Percentiles rank a stretch among this genome's conserved stretches.
Evolutionary conservation across 2,888 invertebrate species (phyloP).

Genomic region (Drosophila recens): DNA sequence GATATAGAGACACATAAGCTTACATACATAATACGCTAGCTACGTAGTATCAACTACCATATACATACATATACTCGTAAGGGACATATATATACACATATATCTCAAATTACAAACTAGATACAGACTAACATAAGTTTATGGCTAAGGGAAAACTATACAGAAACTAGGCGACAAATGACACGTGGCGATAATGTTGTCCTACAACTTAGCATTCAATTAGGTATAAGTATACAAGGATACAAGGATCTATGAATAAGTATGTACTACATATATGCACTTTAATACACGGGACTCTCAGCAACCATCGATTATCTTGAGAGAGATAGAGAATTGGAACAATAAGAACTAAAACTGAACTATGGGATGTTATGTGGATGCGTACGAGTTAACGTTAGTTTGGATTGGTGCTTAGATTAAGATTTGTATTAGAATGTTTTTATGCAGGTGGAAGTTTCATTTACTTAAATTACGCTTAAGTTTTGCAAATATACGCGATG

Average conservation of each 20-base stretch:
- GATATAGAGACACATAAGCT: constrained; percentile 68
- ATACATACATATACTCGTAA: constrained; percentile 37
- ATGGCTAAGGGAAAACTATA: constrained; percentile 59
- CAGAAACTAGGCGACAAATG: constrained; percentile 61
- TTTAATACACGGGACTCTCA: constrained; percentile 53
- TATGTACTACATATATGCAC: constrained; percentile 59
- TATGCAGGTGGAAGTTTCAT: constrained; percentile 75
- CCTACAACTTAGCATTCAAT: constrained; percentile 55
- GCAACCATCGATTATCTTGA: background rate
- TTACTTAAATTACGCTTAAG: constrained; percentile 62
- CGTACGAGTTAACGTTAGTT: constrained; percentile 49
- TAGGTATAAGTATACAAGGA: constrained; percentile 34
- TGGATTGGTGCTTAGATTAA: constrained; percentile 60
- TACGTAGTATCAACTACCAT: constrained; percentile 34
- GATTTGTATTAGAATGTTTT: constrained; percentile 44
- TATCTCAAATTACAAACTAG: constrained; percentile 37
- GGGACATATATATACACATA: constrained; percentile 1
- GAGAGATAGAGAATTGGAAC: constrained; percentile 5
- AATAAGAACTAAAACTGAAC: constrained; percentile 33
- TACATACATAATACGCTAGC: constrained; percentile 61
- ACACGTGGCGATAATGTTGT: constrained; percentile 60
- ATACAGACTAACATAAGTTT: constrained; percentile 40
- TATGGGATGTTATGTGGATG: constrained; percentile 20
- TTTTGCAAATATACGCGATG: constrained; percentile 21
- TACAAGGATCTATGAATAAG: constrained; percentile 23